These are phyloP conservation scores for Nothocercus nigrocapillus DNA, from an alignment of 2,113 vertebrate species.

Conservation along the genomic window DNA sequence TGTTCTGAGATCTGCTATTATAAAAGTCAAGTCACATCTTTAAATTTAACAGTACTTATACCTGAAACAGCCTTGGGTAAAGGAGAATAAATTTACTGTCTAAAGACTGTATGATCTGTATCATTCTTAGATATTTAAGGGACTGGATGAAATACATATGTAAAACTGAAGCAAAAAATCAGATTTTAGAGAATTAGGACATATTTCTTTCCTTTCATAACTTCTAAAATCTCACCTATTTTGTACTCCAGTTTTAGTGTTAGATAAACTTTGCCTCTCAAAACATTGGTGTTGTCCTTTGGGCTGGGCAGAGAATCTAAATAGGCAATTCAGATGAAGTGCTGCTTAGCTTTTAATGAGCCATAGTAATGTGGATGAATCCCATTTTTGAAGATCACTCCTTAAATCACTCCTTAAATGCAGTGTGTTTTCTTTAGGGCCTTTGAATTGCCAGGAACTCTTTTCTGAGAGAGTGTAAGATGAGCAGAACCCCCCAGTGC, in stretches of 20 bases:
- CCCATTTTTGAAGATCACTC: neutral
- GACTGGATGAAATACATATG: neutral
- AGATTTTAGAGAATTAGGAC: neutral
- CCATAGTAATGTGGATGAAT: neutral
- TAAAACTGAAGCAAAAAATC: neutral
- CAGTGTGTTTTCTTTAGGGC: neutral
- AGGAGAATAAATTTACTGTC: neutral
- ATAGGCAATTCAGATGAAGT: neutral
- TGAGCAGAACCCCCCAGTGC: neutral
- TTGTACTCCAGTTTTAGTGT: neutral
- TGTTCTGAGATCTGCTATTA: neutral
- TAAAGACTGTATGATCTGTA: neutral
- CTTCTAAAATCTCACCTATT: neutral
- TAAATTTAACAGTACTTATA: neutral
- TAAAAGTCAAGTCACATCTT: neutral
- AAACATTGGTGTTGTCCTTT: neutral
- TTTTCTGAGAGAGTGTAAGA: neutral
- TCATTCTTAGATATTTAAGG: neutral
- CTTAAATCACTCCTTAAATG: neutral
- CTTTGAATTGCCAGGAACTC: fast-evolving
- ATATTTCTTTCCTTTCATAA: neutral
- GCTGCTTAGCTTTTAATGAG: neutral
- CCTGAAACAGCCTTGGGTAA: neutral
- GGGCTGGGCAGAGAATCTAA: neutral
- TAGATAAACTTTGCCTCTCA: neutral